Percentiles rank a stretch among this genome's conserved stretches.
phyloP scores from a whole-genome alignment of 2,888 invertebrate species.

The Mechanitis mazaeus region DNA sequence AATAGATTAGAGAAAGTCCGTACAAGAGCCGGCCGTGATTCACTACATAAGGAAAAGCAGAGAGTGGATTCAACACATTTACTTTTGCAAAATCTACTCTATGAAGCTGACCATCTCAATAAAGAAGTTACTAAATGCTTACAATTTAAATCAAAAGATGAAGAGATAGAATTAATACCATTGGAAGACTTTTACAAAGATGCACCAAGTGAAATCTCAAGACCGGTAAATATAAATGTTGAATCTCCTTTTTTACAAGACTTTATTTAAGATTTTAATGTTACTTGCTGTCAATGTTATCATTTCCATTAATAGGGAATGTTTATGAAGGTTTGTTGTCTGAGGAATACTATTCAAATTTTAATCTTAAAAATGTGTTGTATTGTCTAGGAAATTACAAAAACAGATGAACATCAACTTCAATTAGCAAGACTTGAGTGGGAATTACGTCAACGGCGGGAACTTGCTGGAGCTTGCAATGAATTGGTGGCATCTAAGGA shows the following conservation, averaged over 20 bases:
- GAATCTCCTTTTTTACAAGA: constrained; percentile 1
- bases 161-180: constrained; percentile 91
- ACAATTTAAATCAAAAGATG: constrained; percentile 96
- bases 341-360: neutral
- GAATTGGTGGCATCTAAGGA: constrained; percentile 87
- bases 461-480: constrained; percentile 85
- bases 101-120: constrained; percentile 94
- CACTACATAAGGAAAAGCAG: constrained; percentile 88
- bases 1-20: constrained; percentile 94
- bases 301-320: too few relatives aligned
- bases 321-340: too few relatives aligned
- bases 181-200: constrained; percentile 88
- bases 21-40: constrained; percentile 88
- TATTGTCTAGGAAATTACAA: constrained; percentile 78
- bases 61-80: constrained; percentile 93
- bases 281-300: too few relatives aligned
- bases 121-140: constrained; percentile 96
- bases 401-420: constrained; percentile 84
- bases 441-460: constrained; percentile 92
- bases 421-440: constrained; percentile 92
- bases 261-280: too few relatives aligned
- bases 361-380: constrained; percentile 12
- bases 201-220: constrained; percentile 83
- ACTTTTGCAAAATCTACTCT: constrained; percentile 93
- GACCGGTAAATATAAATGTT: constrained; percentile 73